Base-by-base conservation (phyloP, 2,888 invertebrate genomes). In the Heterodera filipjevi region DNA sequence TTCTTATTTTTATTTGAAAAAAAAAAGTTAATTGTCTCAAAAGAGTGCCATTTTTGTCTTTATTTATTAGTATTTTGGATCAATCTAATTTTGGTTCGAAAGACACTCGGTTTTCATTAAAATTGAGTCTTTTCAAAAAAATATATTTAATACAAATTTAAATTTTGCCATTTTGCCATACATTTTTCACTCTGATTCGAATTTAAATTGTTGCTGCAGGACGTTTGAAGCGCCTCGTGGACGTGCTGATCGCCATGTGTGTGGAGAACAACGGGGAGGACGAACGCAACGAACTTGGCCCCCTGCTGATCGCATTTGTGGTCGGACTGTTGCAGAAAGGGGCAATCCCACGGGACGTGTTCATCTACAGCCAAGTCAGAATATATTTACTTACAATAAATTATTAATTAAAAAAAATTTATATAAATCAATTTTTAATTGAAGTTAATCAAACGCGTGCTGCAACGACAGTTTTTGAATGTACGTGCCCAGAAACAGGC, bases 141-240 rank as follows among this genome's bases (percentile, higher is more conserved):
- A n/a, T n/a, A n/a, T 53, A 5, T 53, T 53, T 53, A 5, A 19
- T 19, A 44, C 16, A 64, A 64, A 64, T 27, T 64, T 64, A 12
- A 8, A 22, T 64, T 66, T 66, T 49, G 6, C 46, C 16, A 12
- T 12, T 19, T 19, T 2, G 12, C 44, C 27, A 6, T n/a, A 1
- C 35, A 2, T 70, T 22, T 16, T 16, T 19, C 68, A 2, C 68
- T 32, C 10, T 10, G 10, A 39, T 6, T 39, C 39, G 49, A 71
- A 71, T 46, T 71, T 3, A 14, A 14, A 10, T 3, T 39, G 39
- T 12, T 59, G 3, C 22, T 66, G 8, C 32, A 81, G 81, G 83
- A n/a, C 82, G 82, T n/a, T 49, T 81, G 44, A 83, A 81, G 59
- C 83, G 82, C 2, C 70, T 81, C 10, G 82, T 81, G 39, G 82